phyloP scores from a whole-genome alignment of 2,797 vertebrate species.

The Onychomys arenicola region DNA sequence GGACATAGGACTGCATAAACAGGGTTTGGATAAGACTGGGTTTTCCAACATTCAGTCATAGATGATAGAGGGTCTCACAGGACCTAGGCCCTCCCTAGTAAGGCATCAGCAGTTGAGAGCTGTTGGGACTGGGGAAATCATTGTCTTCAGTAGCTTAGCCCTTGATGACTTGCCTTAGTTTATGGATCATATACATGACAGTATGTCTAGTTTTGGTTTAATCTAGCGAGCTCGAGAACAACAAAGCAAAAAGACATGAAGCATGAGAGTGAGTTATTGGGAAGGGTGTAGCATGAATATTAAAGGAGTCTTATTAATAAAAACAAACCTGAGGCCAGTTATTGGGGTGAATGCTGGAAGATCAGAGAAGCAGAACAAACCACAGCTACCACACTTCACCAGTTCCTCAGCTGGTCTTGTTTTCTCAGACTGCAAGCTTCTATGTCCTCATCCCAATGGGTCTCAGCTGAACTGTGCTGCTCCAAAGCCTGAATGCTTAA shows the following conservation, averaged over 20 bases:
- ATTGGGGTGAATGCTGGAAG: too few species aligned
- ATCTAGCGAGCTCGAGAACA: neutral
- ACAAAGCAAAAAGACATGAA: neutral
- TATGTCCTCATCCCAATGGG: too few species aligned
- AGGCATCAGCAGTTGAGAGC: neutral
- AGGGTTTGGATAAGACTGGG: rapidly evolving
- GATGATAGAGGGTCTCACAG: neutral
- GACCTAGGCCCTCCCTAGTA: neutral
- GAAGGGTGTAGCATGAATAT: too few species aligned
- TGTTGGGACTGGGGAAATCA: neutral
- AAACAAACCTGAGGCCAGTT: too few species aligned
- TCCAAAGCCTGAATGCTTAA: too few species aligned
- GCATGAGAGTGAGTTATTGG: neutral
- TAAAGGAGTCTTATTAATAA: too few species aligned
- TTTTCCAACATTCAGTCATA: neutral
- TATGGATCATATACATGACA: neutral
- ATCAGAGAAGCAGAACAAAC: too few species aligned
- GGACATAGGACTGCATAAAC: neutral
- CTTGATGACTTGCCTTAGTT: neutral
- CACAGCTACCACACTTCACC: too few species aligned
- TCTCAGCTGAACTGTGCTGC: too few species aligned
- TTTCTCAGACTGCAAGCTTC: too few species aligned
- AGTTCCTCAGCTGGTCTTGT: too few species aligned
- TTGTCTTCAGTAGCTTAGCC: neutral
- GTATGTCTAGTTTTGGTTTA: neutral